Evolutionary conservation across 2,888 invertebrate species (phyloP).

Genomic region (Sepioteuthis lessoniana): DNA sequence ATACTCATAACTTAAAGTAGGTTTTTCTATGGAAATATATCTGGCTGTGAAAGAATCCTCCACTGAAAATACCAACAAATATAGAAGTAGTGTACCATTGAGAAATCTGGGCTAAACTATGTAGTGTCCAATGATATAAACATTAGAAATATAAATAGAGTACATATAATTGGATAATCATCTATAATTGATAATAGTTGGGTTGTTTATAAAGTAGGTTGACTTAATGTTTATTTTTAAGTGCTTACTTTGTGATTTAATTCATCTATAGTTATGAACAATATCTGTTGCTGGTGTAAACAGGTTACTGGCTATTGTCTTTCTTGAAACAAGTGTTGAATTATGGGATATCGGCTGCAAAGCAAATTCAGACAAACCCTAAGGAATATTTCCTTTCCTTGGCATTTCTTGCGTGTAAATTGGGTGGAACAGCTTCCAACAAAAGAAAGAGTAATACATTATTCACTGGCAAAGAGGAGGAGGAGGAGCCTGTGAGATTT

Average conservation of each 20-base stretch:
- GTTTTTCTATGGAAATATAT: too few species aligned
- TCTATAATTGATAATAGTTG: too few species aligned
- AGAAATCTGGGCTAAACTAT: too few species aligned
- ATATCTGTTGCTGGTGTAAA: background rate
- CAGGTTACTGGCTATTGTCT: conserved; percentile 1
- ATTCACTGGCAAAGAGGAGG: background rate
- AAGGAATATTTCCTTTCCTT: conserved; percentile 5
- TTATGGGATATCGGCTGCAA: background rate
- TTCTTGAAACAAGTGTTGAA: background rate
- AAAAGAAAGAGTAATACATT: conserved; percentile 33
- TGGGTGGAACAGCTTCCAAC: background rate
- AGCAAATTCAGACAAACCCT: background rate
- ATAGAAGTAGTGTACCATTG: too few species aligned
- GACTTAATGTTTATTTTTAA: too few species aligned
- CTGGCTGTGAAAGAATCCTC: too few species aligned
- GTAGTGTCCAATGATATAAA: too few species aligned
- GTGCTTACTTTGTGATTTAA: background rate
- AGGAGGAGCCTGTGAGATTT: background rate
- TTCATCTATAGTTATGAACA: background rate
- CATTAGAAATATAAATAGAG: too few species aligned
- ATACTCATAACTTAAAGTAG: too few species aligned
- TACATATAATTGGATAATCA: too few species aligned
- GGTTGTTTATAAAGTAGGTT: too few species aligned
- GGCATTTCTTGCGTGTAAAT: background rate
- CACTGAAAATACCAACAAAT: too few species aligned